Conservation (phyloP, 2,797 vertebrate species). For the Propithecus perrieri region DNA sequence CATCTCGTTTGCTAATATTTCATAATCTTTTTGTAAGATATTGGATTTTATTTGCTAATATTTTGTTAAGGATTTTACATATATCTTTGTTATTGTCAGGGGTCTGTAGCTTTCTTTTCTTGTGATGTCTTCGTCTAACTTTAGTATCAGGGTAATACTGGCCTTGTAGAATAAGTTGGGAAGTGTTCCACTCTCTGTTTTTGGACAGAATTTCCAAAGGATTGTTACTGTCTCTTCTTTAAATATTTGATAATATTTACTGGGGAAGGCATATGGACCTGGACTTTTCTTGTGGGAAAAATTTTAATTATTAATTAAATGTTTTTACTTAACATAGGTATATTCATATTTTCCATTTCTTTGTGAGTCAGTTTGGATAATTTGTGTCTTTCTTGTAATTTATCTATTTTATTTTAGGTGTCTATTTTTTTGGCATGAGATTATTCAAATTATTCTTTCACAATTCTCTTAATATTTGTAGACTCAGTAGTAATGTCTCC, state of each 20-base stretch:
- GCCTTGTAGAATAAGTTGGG: not conserved
- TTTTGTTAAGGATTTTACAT: not conserved
- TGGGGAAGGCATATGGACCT: not conserved
- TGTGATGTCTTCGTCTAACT: not conserved
- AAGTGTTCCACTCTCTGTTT: not conserved
- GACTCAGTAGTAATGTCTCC: not conserved
- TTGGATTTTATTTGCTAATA: not conserved
- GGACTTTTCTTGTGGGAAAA: not conserved
- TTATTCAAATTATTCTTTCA: not conserved
- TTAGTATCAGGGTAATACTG: not conserved
- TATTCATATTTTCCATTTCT: not conserved
- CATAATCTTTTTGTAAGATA: not conserved
- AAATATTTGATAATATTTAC: not conserved
- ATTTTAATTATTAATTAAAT: too few species aligned
- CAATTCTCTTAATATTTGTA: not conserved
- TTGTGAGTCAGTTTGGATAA: not conserved
- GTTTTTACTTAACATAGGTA: too few species aligned
- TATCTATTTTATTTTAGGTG: not conserved
- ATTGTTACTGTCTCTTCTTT: not conserved
- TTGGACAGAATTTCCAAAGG: not conserved
- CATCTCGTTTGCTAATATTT: not conserved
- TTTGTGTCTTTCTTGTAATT: not conserved
- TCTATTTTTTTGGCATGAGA: not conserved
- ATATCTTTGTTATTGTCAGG: not conserved
- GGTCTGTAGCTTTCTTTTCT: not conserved